Evolutionary conservation across 2,113 vertebrate species (phyloP), one percentile per base, ranked within the genome.

Genomic region (Thamnophis sirtalis): DNA sequence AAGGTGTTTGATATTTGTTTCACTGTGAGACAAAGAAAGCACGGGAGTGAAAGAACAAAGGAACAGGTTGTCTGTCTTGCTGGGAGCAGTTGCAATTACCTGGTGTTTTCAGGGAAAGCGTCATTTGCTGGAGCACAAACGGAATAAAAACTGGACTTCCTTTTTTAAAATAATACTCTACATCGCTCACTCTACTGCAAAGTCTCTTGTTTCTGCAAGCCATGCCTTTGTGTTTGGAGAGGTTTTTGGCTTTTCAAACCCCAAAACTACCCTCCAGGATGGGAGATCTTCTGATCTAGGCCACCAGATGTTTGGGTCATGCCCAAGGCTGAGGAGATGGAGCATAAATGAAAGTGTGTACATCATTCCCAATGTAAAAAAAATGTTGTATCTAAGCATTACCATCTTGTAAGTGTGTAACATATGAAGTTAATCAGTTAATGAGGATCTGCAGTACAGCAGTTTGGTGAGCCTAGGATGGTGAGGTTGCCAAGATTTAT

Each of bases 271-370:
- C n/a, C 48, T 86, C 21, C 28, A 60, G 56, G 84, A 91, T 21
- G 33, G 21, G n/a, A 91, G 84, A 24, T 58, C n/a, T 63, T 51
- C 84, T 91, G 84, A 91, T 87, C 56, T 58, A 91, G n/a, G 84
- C 56, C 56, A 63, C 56, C 90, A 91, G 90, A 87, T 91, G 90
- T 68, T 53, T 91, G 90, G 90, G 56, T 56, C 50, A 91, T 86
- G 56, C 84, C 84, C 84, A 87, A 91, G 49, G 56, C 56, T 56
- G 51, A 53, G 89, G 89, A 90, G 33, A 84, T 28, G 49, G 84
- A 22, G 48, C 56, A 51, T 87, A 68, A 84, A 85, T 51, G 48
- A 51, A 86, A 63, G 63, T 84, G 51, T 84, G 5, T 85, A 68
- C 24, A 87, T 91, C 49, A 53, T 87, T 87, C 49, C 84, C 26